These are phyloP conservation scores for Chaetorhynchus papuensis DNA, from an alignment of 2,113 vertebrate species.

Conservation along the genomic window DNA sequence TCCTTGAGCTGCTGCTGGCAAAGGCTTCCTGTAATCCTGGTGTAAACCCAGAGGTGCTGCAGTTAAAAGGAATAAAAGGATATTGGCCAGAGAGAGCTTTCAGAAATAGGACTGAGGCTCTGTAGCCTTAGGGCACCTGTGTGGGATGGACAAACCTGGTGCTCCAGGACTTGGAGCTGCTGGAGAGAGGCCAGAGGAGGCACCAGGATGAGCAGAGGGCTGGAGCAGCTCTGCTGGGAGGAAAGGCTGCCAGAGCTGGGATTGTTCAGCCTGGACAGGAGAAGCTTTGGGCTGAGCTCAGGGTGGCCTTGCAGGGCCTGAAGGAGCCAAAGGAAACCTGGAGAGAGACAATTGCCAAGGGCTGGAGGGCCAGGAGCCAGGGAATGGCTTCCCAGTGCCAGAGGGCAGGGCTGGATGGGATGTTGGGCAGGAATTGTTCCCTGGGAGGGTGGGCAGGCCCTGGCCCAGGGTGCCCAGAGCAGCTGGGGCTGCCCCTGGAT, in stretches of 20 bases:
- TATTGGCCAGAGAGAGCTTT: background rate
- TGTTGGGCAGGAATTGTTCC: rapidly evolving
- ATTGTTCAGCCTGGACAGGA: background rate
- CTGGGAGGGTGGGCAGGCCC: background rate
- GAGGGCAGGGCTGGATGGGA: background rate
- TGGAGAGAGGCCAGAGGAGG: background rate
- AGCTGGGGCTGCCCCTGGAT: background rate
- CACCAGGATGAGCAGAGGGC: background rate
- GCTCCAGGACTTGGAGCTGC: background rate
- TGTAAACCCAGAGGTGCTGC: background rate
- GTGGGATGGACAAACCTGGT: background rate
- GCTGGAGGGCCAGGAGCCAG: background rate
- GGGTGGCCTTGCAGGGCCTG: too few relatives aligned
- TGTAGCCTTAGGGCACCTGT: background rate
- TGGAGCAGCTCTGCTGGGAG: background rate
- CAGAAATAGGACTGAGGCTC: background rate
- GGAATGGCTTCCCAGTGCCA: background rate
- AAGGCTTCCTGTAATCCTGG: background rate
- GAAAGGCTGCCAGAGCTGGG: background rate
- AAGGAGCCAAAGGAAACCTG: too few relatives aligned
- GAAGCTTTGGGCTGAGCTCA: background rate
- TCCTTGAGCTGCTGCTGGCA: background rate
- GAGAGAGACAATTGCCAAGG: background rate
- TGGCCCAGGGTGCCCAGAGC: background rate
- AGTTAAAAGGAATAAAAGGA: background rate